Percentiles rank a stretch among this genome's conserved stretches.
Evolutionary conservation across 1,140 invertebrate genomes (phyloP).

Genomic region (Bicyclus anynana): DNA sequence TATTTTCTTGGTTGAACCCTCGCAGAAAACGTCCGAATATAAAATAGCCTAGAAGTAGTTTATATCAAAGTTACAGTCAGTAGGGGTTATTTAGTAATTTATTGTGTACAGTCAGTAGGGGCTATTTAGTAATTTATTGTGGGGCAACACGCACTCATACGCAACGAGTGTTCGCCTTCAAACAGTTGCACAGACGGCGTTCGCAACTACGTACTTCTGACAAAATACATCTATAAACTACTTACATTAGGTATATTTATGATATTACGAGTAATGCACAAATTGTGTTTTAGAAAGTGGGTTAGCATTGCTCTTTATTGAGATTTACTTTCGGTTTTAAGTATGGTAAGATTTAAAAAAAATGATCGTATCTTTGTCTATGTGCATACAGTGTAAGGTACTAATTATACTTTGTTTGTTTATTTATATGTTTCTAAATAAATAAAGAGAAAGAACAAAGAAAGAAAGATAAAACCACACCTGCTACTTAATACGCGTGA

Average conservation of each 20-base stretch:
- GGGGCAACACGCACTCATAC: slow-evolving; percentile 39
- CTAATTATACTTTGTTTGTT: too few species aligned
- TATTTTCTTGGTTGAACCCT: background rate
- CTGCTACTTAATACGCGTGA: too few species aligned
- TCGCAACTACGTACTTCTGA: background rate
- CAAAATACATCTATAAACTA: background rate
- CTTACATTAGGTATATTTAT: background rate
- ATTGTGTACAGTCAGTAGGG: slow-evolving; percentile 30
- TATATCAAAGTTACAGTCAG: slow-evolving; percentile 11
- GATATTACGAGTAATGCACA: background rate
- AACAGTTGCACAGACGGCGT: background rate
- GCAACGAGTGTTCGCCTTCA: slow-evolving; percentile 18
- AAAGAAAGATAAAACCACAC: too few species aligned
- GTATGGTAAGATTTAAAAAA: too few species aligned
- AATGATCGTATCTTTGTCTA: too few species aligned
- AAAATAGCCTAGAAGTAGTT: background rate
- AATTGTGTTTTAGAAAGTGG: background rate
- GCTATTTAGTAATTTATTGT: slow-evolving; percentile 47
- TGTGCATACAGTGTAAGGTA: too few species aligned
- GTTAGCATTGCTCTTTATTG: background rate
- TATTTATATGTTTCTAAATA: too few species aligned
- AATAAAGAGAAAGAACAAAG: too few species aligned
- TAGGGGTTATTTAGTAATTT: slow-evolving; percentile 47
- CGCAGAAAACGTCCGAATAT: background rate
- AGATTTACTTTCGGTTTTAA: background rate